These are phyloP conservation scores for Vimba vimba DNA, from an alignment of 2,113 vertebrate genomes.

Conservation along the genomic window DNA sequence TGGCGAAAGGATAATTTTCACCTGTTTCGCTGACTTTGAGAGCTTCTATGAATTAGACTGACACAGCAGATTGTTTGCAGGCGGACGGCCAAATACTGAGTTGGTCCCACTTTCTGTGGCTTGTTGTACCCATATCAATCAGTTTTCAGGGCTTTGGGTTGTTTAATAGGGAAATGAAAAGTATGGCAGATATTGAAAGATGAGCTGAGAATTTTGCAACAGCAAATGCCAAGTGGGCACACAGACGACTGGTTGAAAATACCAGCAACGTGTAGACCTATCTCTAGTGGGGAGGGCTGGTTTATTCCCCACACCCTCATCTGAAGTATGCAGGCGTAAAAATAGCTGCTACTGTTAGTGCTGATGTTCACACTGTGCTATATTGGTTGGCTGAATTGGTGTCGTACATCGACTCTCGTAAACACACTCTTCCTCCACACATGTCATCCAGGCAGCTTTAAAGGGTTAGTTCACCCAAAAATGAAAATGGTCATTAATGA, in stretches of 20 bases:
- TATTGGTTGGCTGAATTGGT: slow-evolving; percentile 37
- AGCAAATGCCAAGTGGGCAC: neutral
- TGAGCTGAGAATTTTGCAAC: neutral
- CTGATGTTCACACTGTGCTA: slow-evolving; percentile 39
- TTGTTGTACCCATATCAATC: neutral
- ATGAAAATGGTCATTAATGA: too few relatives aligned
- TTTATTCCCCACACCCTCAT: slow-evolving; percentile 35
- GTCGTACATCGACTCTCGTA: neutral
- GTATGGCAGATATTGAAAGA: neutral
- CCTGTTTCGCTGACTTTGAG: slow-evolving; percentile 8
- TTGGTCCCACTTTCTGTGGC: neutral
- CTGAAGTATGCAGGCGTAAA: slow-evolving; percentile 42
- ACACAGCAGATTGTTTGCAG: neutral
- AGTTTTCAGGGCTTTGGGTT: neutral
- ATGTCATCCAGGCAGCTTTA: neutral
- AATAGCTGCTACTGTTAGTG: slow-evolving; percentile 37
- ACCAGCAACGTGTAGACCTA: neutral
- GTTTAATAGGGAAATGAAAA: neutral
- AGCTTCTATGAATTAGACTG: slow-evolving; percentile 3
- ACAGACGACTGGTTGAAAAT: neutral
- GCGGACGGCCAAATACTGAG: neutral
- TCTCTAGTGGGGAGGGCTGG: neutral
- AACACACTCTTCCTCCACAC: neutral
- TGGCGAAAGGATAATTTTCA: neutral
- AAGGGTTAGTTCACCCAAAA: too few relatives aligned